Percentiles rank a stretch among this genome's conserved stretches.
These are phyloP conservation scores for Daubentonia madagascariensis DNA, from an alignment of 2,113 vertebrate species.

Conservation along the genomic window DNA sequence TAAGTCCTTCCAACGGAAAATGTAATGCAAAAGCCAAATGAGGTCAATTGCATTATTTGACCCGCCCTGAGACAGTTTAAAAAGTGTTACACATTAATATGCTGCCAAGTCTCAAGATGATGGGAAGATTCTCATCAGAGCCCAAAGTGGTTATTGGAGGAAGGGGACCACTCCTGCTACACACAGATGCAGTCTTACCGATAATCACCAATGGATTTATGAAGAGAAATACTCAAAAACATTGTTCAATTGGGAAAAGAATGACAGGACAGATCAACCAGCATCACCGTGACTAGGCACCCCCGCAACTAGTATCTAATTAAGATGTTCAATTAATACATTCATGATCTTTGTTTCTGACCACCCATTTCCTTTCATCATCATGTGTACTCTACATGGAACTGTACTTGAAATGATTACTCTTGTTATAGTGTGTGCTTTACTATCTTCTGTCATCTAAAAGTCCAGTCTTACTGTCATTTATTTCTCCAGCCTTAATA, in stretches of 20 bases:
- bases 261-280: not conserved
- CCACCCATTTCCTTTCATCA: not conserved
- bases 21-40: conserved; percentile 52
- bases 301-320: not conserved
- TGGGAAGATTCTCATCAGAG: conserved; percentile 31
- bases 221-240: not conserved
- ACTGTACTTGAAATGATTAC: not conserved
- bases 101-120: conserved; percentile 30
- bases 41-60: conserved; percentile 46
- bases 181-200: not conserved
- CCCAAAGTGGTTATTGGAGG: not conserved
- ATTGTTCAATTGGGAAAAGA: not conserved
- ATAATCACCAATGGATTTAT: not conserved
- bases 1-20: conserved; percentile 55
- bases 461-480: not conserved
- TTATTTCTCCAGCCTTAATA: not conserved
- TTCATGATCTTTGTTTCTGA: not conserved
- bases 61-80: conserved; percentile 46
- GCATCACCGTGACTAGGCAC: not conserved
- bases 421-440: not conserved
- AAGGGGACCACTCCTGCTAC: not conserved
- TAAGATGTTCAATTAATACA: not conserved
- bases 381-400: not conserved
- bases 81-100: not conserved
- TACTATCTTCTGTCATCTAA: not conserved